These are phyloP conservation scores for Phataginus tetradactyla DNA, from an alignment of 2,797 vertebrate species.

Conservation along the genomic window DNA sequence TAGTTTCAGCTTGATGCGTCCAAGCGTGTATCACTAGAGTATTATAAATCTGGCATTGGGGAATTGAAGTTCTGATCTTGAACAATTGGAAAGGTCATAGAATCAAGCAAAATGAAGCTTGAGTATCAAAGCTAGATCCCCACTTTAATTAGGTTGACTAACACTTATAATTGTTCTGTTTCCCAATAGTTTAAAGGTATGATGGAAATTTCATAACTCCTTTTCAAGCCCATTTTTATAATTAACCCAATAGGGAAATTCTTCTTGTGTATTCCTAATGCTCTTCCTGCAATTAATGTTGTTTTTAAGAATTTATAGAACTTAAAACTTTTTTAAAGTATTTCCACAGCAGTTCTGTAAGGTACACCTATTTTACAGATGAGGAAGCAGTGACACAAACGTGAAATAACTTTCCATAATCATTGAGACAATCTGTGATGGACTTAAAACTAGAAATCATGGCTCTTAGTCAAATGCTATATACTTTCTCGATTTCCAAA, in stretches of 20 bases:
- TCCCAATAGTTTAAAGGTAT: neutral
- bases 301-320: constrained; percentile 10
- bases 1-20: neutral
- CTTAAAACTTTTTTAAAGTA: neutral
- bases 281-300: neutral
- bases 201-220: neutral
- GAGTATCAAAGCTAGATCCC: neutral
- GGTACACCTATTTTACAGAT: neutral
- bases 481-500: neutral
- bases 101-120: neutral
- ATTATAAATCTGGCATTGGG: neutral
- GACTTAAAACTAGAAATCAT: neutral
- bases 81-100: neutral
- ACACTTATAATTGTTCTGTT: neutral
- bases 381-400: neutral
- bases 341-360: neutral
- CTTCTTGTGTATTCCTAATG: neutral
- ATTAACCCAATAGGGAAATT: neutral
- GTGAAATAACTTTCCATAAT: constrained; percentile 15
- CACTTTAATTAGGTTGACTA: neutral
- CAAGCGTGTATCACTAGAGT: neutral
- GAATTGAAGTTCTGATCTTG: neutral
- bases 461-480: neutral
- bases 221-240: constrained; percentile 36
- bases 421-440: neutral